Conservation (phyloP, 2,797 vertebrate genomes). For the Argentina silus region DNA sequence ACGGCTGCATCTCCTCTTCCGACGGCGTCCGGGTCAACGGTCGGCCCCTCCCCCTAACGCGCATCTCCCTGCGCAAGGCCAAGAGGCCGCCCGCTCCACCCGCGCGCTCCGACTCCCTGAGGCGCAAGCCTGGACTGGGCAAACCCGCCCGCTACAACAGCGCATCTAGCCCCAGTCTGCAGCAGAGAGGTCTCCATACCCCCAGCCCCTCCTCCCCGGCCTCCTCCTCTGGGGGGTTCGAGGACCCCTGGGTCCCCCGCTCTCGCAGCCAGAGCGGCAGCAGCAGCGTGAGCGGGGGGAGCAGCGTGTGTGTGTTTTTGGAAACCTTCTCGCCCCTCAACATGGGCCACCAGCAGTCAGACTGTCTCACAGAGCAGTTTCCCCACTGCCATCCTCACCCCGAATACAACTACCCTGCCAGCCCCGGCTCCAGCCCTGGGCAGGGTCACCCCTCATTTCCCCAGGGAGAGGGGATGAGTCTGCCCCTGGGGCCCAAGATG, state of each 20-base stretch:
- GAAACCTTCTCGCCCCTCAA: slow-evolving; percentile 55
- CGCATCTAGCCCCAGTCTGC: slow-evolving; percentile 70
- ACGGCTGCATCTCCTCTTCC: slow-evolving; percentile 38
- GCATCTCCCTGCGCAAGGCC: slow-evolving; percentile 89
- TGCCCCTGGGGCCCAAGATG: slow-evolving; percentile 42
- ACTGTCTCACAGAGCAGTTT: slow-evolving; percentile 56
- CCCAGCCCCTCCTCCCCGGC: slow-evolving; percentile 64
- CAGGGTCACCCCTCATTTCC: slow-evolving; percentile 48
- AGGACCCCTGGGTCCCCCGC: slow-evolving; percentile 90
- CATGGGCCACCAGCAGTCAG: slow-evolving; percentile 60
- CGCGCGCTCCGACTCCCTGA: slow-evolving; percentile 87
- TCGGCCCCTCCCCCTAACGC: slow-evolving; percentile 66
- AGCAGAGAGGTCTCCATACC: slow-evolving; percentile 49
- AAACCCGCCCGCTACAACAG: slow-evolving; percentile 22
- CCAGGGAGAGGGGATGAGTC: slow-evolving; percentile 20
- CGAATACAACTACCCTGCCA: slow-evolving; percentile 52
- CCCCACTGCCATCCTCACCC: slow-evolving; percentile 71
- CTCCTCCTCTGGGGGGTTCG: slow-evolving; percentile 77
- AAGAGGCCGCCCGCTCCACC: slow-evolving; percentile 91
- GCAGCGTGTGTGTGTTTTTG: slow-evolving; percentile 80
- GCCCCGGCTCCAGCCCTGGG: slow-evolving; percentile 52
- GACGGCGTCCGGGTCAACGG: not conserved
- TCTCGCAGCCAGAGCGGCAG: slow-evolving; percentile 78
- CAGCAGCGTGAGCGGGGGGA: slow-evolving; percentile 67
- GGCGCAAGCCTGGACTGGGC: slow-evolving; percentile 74